These are phyloP conservation scores for Aleiodes sp. DNA, from an alignment of 1,140 invertebrate species.

Conservation along the genomic window DNA sequence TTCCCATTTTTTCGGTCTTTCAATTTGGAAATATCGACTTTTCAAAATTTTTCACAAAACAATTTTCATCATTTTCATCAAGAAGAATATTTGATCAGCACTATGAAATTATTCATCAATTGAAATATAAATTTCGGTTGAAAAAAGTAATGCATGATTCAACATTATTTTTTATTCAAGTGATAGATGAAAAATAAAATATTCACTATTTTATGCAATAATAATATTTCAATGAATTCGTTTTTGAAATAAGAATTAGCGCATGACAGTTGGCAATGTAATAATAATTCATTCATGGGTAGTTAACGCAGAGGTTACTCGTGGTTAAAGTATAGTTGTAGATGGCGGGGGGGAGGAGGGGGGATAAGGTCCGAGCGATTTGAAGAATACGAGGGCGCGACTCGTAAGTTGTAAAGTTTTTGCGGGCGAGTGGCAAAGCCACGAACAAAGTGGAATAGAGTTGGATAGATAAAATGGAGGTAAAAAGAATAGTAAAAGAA, in stretches of 20 bases:
- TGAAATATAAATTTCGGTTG: too few relatives aligned
- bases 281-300: conserved; percentile 42
- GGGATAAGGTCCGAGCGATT: neutral
- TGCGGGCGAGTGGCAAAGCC: conserved; percentile 10
- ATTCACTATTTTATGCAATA: neutral
- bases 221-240: neutral
- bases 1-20: too few relatives aligned
- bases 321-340: conserved; percentile 17
- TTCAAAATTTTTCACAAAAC: too few relatives aligned
- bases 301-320: conserved; percentile 34
- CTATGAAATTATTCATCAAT: too few relatives aligned
- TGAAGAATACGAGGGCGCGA: conserved; percentile 20
- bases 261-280: neutral
- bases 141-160: too few relatives aligned
- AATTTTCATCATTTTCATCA: too few relatives aligned
- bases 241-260: conserved; percentile 1
- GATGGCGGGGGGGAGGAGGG: neutral
- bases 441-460: conserved; percentile 25
- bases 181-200: too few relatives aligned
- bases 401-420: conserved; percentile 43
- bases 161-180: too few relatives aligned
- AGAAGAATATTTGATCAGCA: too few relatives aligned
- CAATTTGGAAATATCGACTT: too few relatives aligned
- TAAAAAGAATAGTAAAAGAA: neutral
- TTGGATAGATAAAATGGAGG: conserved; percentile 34